Evolutionary conservation across 2,888 invertebrate species (phyloP).

Genomic region (Dasysyrphus tricinctus): DNA sequence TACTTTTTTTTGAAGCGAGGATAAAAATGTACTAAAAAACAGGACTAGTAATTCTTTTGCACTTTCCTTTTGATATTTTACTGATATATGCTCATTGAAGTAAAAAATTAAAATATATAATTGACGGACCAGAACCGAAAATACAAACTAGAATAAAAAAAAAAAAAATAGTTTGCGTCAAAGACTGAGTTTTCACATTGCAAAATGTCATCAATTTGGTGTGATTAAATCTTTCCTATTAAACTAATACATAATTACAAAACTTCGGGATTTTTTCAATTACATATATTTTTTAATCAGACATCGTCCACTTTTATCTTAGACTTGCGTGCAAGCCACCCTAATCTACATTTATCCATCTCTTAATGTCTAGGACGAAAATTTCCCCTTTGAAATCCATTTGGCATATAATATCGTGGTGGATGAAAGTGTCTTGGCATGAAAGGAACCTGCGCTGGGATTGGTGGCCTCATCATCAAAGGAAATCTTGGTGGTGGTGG

Average conservation of each 20-base stretch:
- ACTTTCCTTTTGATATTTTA: no score
- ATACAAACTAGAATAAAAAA: no score
- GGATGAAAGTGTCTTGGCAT: constrained; percentile 50
- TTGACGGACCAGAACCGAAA: no score
- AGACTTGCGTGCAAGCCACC: neutral
- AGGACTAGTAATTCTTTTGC: no score
- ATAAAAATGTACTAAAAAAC: no score
- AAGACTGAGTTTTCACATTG: no score
- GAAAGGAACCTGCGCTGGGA: constrained; percentile 47
- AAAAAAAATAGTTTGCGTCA: no score
- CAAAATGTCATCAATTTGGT: no score
- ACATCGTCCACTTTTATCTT: neutral
- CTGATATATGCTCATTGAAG: no score
- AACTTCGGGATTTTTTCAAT: neutral
- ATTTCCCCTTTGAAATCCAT: constrained; percentile 42
- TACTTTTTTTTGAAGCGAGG: no score
- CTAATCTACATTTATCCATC: neutral
- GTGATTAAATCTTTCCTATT: neutral
- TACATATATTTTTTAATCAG: neutral
- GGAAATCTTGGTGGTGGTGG: constrained; percentile 61
- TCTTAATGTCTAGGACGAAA: constrained; percentile 52
- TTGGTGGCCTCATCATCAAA: constrained; percentile 44
- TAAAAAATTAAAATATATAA: no score
- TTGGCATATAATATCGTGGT: constrained; percentile 31
- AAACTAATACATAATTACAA: neutral